Evolutionary conservation across 2,888 invertebrate genomes (phyloP), one percentile per base, ranked within the genome.

Genomic region (Melolontha melolontha): DNA sequence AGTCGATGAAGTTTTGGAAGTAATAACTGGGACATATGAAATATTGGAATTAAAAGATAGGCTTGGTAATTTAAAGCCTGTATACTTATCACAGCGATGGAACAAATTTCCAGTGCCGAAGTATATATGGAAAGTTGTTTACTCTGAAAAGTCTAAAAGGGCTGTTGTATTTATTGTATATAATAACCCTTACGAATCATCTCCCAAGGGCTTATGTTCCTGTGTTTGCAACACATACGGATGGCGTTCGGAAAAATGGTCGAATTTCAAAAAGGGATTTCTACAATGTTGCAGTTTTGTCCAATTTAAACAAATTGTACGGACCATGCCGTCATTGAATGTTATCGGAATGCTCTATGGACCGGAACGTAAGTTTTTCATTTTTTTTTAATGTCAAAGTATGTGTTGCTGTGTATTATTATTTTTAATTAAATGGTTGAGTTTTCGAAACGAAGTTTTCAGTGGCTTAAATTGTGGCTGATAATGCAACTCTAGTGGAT

Each of bases 131-230:
- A 86, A 86, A 77, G 76, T 87, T 22, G 78, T 86, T 1, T 80
- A 83, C 71, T 80, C 84, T 68, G 77, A 77, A n/a, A 65, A 73
- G 10, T 76, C 76, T 1, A 75, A 81, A 50, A 73, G 80, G 50
- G 86, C 81, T 10, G 83, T 86, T n/a, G 86, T 83, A n/a, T 80
- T 87, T 64, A 79, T 87, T 0, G 79, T 82, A n/a, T 72, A 85
- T 11, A 87, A 88, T 75, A 85, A 87, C 80, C 87, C 87, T 1
- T 84, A 83, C 73, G 70, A 78, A 1, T 68, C 71, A 8, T 63
- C 52, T 16, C 66, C 75, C 14, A 68, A 55, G 4, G 63, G 77
- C 16, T 72, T 83, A 52, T 84, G 84, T 71, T 70, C 73, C 4
- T 78, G 82, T 79, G 75, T 85, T 64, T 85, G 85, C 70, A 68